phyloP scores from a whole-genome alignment of 2,113 vertebrate genomes.

The Marmota flaviventris region DNA sequence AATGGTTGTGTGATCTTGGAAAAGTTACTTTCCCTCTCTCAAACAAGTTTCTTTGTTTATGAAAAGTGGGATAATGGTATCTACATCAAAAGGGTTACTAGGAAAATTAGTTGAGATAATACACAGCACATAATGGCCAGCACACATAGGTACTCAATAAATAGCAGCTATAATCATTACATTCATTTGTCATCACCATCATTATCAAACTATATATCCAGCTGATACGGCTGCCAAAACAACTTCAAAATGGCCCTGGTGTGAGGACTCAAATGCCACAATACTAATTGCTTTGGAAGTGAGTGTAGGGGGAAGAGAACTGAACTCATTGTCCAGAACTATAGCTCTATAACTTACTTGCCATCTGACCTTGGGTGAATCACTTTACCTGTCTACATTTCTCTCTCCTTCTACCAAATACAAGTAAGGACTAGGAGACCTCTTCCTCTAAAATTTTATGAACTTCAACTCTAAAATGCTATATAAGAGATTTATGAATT shows the following conservation, averaged over 20 bases:
- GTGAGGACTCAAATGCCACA: slow-evolving; percentile 24
- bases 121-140: background rate
- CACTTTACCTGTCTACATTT: slow-evolving; percentile 59
- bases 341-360: slow-evolving; percentile 42
- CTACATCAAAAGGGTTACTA: slow-evolving; percentile 12
- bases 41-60: slow-evolving; percentile 33
- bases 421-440: slow-evolving; percentile 28
- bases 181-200: slow-evolving; percentile 43
- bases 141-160: slow-evolving; percentile 32
- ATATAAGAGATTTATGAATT: slow-evolving; percentile 69
- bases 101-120: slow-evolving; percentile 50
- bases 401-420: slow-evolving; percentile 58
- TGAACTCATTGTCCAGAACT: slow-evolving; percentile 12
- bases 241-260: slow-evolving; percentile 50
- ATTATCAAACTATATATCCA: slow-evolving; percentile 55
- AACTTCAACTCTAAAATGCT: slow-evolving; percentile 66
- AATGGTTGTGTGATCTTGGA: background rate
- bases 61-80: slow-evolving; percentile 45
- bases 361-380: slow-evolving; percentile 48
- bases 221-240: slow-evolving; percentile 29
- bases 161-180: slow-evolving; percentile 35
- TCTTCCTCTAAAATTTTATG: slow-evolving; percentile 61
- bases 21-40: slow-evolving; percentile 13
- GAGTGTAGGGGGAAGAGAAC: slow-evolving; percentile 23
- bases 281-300: slow-evolving; percentile 52